Evolutionary conservation across 2,888 invertebrate genomes (phyloP), one percentile per base, ranked within the genome.

Genomic region (Achlya flavicornis): DNA sequence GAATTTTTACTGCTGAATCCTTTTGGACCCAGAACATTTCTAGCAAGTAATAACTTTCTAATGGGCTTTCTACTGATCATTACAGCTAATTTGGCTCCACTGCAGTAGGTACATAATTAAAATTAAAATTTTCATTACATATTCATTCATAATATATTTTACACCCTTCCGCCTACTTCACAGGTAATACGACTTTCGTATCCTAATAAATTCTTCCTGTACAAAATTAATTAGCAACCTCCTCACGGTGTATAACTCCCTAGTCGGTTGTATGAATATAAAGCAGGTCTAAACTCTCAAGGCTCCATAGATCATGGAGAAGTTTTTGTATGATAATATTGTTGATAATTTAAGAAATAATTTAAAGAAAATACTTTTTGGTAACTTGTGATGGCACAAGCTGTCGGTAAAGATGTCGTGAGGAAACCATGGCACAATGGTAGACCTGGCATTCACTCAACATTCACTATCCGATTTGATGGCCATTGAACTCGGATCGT

Each of bases 191-290:
- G 71, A 74, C 68, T 76, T 68, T 61, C 68, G 73, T 64, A 61
- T 57, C 53, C 70, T 65, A 74, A 72, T 77, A 77, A 75, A 78
- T 77, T 77, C 67, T 64, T 71, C 70, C 61, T 68, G 74, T 72
- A 72, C 67, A 66, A 71, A 75, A 76, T 79, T 77, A 78, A 79
- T 78, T 79, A 79, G 75, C 76, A 71, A 70, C 65, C 65, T 63
- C 57, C 66, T 62, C 64, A 65, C 58, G 63, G 58, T 61, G 69
- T 69, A 71, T 75, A 72, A 76, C 71, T 75, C 66, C 60, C 64
- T 63, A 57, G 59, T 53, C 19, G 16, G 14, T 10, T 53, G 19
- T 53, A 53, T 53, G 89, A 57, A 19, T 61, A 64, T 33, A 10
- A 53, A 53, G 10, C 53, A 53, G 53, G n/a, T 7, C 3, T 4